Evolutionary conservation across 2,888 invertebrate genomes (phyloP).

Genomic region (Sisyra nigra): DNA sequence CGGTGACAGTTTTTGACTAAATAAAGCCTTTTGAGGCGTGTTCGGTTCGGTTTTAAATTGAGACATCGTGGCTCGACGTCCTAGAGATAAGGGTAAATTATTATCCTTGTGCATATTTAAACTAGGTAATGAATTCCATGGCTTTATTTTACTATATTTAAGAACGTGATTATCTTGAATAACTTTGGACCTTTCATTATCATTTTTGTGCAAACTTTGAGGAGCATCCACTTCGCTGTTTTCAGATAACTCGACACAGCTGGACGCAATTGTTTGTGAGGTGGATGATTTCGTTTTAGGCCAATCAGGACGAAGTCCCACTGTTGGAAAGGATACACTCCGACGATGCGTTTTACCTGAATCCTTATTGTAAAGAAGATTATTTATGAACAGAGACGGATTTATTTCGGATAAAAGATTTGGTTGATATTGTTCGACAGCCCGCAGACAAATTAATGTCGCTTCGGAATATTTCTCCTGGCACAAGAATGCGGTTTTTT

Average conservation of each 20-base stretch:
- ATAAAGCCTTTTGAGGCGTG: conserved; percentile 17
- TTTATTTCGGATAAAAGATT: conserved; percentile 44
- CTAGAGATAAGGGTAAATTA: conserved; percentile 14
- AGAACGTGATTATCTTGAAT: conserved; percentile 18
- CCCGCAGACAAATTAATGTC: conserved; percentile 41
- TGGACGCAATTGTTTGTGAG: conserved; percentile 6
- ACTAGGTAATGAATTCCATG: conserved; percentile 28
- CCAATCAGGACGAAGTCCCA: conserved; percentile 11
- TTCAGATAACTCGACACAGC: not conserved
- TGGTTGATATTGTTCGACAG: conserved; percentile 44
- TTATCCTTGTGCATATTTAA: conserved; percentile 17
- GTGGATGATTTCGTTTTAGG: conserved; percentile 6
- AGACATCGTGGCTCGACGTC: conserved; percentile 17
- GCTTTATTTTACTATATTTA: conserved; percentile 21
- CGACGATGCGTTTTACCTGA: conserved; percentile 32
- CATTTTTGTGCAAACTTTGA: conserved; percentile 1
- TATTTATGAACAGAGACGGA: conserved; percentile 28
- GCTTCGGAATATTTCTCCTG: conserved; percentile 42
- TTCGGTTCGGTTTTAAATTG: conserved; percentile 23
- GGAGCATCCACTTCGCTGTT: not conserved
- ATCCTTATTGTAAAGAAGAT: conserved; percentile 13
- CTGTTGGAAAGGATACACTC: conserved; percentile 37
- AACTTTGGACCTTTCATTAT: conserved; percentile 12
- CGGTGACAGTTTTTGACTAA: conserved; percentile 16
- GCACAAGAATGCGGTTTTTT: conserved; percentile 38